phyloP scores from a whole-genome alignment of 1,140 invertebrate species.

The Papilio machaon region DNA sequence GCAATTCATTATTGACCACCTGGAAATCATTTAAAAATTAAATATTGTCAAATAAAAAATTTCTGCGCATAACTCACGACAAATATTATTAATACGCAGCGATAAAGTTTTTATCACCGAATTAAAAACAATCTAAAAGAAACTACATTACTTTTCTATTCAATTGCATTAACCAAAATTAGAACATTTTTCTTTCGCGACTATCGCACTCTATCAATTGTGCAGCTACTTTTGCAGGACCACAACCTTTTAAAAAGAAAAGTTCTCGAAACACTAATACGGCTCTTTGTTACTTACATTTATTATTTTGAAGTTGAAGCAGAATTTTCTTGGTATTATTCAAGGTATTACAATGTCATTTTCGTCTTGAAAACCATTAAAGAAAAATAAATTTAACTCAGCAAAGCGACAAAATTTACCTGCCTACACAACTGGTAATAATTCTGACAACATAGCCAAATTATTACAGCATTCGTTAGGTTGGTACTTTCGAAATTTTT shows the following conservation, averaged over 20 bases:
- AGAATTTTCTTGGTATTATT: conserved; percentile 57
- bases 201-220: conserved; percentile 79
- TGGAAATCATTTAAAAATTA: conserved; percentile 78
- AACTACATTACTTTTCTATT: conserved; percentile 38
- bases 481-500: conserved; percentile 71
- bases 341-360: conserved; percentile 57
- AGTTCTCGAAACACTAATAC: conserved; percentile 74
- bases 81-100: conserved; percentile 47
- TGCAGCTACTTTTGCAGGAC: conserved; percentile 80
- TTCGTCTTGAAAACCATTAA: conserved; percentile 69
- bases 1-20: conserved; percentile 71
- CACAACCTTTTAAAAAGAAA: conserved; percentile 79
- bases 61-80: conserved; percentile 50
- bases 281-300: conserved; percentile 65
- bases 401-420: conserved; percentile 79
- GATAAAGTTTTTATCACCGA: conserved; percentile 50
- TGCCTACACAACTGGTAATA: conserved; percentile 79
- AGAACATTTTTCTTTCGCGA: conserved; percentile 73
- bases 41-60: conserved; percentile 72
- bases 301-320: conserved; percentile 53
- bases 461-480: conserved; percentile 63
- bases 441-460: conserved; percentile 79
- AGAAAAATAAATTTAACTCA: conserved; percentile 78
- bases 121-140: conserved; percentile 37
- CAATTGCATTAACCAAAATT: conserved; percentile 49